Evolutionary conservation across 2,888 invertebrate species (phyloP), one percentile per base, ranked within the genome.

Genomic region (Macroteleia sp.): DNA sequence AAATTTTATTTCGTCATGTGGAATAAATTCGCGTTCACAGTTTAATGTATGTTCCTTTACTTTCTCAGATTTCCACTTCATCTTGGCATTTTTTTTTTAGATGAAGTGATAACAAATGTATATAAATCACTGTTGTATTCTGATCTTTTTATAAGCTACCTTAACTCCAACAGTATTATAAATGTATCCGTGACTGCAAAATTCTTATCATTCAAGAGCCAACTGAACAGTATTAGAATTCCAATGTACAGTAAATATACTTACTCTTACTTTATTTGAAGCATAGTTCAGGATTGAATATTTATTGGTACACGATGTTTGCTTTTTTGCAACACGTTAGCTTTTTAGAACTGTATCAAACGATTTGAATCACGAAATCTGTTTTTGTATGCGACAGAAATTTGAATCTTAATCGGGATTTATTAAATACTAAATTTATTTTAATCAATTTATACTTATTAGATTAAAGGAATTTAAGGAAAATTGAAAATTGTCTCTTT

Each of bases 281-380:
- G 39, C 46, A 17, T 54, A 54, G 64, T 34, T 22, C 25, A 5
- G 20, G 28, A 28, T 46, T 67, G 42, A 67, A 56, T 67, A 39
- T 67, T 56, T 67, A 67, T 56, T 67, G 66, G 56, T 67, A 67
- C 66, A 44, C 20, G 42, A 25, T n/a, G n/a, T n/a, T n/a, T n/a
- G n/a, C n/a, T n/a, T n/a, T n/a, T n/a, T n/a, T n/a, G n/a, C n/a
- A 25, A 25, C 25, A 64, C 34, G 34, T 62, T 20, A 12, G 12
- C n/a, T 25, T 17, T 48, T 61, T 62, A n/a, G n/a, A n/a, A n/a
- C n/a, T n/a, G n/a, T n/a, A n/a, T n/a, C n/a, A n/a, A n/a, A n/a
- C n/a, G n/a, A n/a, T n/a, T n/a, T n/a, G n/a, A n/a, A n/a, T n/a
- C n/a, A n/a, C n/a, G n/a, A n/a, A n/a, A n/a, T n/a, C n/a, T n/a